These are phyloP conservation scores for Porites evermanni DNA, from an alignment of 92 coral and sea anemone genomes.

Conservation along the genomic window DNA sequence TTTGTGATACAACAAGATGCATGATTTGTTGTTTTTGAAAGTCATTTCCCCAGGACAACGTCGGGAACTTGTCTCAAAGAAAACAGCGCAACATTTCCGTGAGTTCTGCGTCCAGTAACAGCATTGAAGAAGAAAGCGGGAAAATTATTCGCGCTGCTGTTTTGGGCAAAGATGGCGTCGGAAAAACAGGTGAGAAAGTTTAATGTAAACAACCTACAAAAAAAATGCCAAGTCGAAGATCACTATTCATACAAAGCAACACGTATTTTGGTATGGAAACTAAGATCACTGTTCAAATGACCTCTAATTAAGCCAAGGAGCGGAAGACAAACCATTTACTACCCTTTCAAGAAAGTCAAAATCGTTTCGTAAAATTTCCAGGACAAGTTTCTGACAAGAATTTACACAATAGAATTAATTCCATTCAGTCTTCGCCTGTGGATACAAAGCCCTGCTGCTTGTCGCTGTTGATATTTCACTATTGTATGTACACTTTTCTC, in stretches of 20 bases:
- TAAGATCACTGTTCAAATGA: background rate
- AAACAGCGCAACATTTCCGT: background rate
- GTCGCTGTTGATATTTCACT: too few relatives aligned
- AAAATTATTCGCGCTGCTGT: conserved; percentile 72
- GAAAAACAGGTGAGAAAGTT: conserved; percentile 75
- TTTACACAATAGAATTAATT: too few relatives aligned
- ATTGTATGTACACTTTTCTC: too few relatives aligned
- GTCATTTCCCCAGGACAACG: conserved; percentile 48
- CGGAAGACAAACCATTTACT: background rate
- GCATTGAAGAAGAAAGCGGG: conserved; percentile 15
- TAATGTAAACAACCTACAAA: too few relatives aligned
- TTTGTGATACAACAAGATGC: background rate
- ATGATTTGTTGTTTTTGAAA: background rate
- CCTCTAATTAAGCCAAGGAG: background rate
- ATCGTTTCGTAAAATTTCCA: background rate
- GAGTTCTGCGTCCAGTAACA: conserved; percentile 11
- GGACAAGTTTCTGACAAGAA: too few relatives aligned
- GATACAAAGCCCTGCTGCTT: too few relatives aligned
- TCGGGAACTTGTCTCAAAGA: conserved; percentile 15
- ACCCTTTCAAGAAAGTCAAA: background rate
- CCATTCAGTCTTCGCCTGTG: too few relatives aligned
- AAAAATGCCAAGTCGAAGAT: conserved; percentile 2
- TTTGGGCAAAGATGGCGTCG: conserved; percentile 89
- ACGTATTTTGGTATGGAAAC: background rate
- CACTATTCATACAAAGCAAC: background rate